Conservation (phyloP, 2,113 vertebrate species). For the Malurus melanocephalus region DNA sequence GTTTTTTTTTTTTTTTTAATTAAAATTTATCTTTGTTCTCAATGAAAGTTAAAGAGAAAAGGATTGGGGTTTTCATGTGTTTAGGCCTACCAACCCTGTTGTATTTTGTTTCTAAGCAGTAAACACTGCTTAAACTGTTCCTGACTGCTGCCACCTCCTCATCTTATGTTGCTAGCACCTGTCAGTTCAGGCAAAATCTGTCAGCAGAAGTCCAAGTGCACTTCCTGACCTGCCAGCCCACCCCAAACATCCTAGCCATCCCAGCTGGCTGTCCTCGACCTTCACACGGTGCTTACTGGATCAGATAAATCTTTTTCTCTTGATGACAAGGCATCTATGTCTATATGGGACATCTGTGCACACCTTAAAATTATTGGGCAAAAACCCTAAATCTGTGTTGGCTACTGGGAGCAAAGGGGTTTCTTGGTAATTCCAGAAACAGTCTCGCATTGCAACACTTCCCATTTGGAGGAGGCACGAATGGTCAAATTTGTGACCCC, state of each 20-base stretch:
- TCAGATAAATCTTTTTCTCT: background rate
- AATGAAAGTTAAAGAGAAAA: background rate
- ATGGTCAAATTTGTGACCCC: background rate
- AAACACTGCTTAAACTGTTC: background rate
- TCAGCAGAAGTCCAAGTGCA: background rate
- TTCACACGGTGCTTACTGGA: background rate
- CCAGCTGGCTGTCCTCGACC: background rate
- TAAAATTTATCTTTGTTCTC: background rate
- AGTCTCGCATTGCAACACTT: background rate
- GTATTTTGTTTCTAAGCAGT: background rate
- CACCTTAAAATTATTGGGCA: background rate
- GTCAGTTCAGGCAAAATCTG: background rate
- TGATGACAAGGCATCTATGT: background rate
- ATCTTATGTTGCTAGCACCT: slow-evolving; percentile 17
- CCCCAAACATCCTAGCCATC: background rate
- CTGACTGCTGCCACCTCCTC: background rate
- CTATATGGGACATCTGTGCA: background rate
- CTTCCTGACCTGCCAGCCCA: slow-evolving; percentile 6
- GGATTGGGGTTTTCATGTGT: background rate
- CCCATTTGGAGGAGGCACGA: background rate
- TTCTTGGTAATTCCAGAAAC: background rate
- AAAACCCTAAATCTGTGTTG: rapidly evolving
- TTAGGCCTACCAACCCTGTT: background rate
- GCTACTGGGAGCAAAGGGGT: background rate
- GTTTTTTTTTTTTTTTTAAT: background rate